These are phyloP conservation scores for Nanorana parkeri DNA, from an alignment of 2,113 vertebrate species.

Conservation along the genomic window DNA sequence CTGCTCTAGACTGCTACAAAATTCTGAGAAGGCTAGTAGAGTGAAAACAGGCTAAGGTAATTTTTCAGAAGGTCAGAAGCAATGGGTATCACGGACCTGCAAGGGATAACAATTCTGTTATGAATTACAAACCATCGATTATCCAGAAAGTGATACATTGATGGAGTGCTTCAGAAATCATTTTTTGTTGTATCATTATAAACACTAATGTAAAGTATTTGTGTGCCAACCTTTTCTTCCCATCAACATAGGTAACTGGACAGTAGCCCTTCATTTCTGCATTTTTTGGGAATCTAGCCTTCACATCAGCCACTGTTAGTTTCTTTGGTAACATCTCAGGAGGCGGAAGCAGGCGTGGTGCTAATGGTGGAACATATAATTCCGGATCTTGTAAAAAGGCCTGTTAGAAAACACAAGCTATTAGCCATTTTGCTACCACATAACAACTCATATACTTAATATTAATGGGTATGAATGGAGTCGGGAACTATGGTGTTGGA, in stretches of 20 bases:
- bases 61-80: too few species aligned
- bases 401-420: conserved; percentile 68
- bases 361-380: conserved; percentile 80
- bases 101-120: too few species aligned
- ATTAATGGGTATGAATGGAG: neutral
- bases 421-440: neutral
- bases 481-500: neutral
- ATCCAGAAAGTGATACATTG: too few species aligned
- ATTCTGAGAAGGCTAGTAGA: too few species aligned
- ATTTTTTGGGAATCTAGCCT: conserved; percentile 78
- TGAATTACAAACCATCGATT: too few species aligned
- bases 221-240: conserved; percentile 83
- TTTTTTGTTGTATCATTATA: neutral
- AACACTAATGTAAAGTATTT: neutral
- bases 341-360: conserved; percentile 79
- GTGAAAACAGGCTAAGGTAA: too few species aligned
- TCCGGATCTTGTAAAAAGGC: conserved; percentile 85
- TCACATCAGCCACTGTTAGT: conserved; percentile 78
- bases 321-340: conserved; percentile 78
- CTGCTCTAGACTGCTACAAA: too few species aligned
- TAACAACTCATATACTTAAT: neutral
- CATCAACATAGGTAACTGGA: conserved; percentile 89
- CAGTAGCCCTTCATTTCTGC: conserved; percentile 91
- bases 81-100: too few species aligned
- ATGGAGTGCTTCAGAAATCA: too few species aligned